These are phyloP conservation scores for Drosophila melanica DNA, from an alignment of 1,140 invertebrate species.

Conservation along the genomic window DNA sequence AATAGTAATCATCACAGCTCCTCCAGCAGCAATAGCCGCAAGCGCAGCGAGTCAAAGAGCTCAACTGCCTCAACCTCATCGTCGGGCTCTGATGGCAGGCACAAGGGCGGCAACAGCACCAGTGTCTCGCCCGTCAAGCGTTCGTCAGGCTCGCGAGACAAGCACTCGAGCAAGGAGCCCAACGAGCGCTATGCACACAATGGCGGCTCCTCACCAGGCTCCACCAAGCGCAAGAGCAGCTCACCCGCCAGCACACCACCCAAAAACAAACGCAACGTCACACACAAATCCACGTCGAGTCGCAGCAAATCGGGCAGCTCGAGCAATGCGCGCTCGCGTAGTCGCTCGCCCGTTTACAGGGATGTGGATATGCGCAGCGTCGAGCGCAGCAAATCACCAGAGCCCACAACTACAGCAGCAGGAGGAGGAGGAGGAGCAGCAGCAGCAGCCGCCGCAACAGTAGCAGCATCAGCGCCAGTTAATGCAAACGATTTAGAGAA, in stretches of 20 bases:
- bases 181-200: slow-evolving; percentile 62
- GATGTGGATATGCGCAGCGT: slow-evolving; percentile 60
- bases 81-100: slow-evolving; percentile 58
- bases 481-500: slow-evolving; percentile 76
- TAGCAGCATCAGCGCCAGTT: slow-evolving; percentile 21
- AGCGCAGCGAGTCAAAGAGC: slow-evolving; percentile 76
- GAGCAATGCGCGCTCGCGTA: slow-evolving; percentile 57
- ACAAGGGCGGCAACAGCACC: slow-evolving; percentile 37
- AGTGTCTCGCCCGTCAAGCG: slow-evolving; percentile 55
- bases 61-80: slow-evolving; percentile 73
- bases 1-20: slow-evolving; percentile 54
- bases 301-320: slow-evolving; percentile 45
- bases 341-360: slow-evolving; percentile 66
- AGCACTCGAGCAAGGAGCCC: slow-evolving; percentile 53
- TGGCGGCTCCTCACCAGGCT: slow-evolving; percentile 40
- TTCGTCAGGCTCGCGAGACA: slow-evolving; percentile 36
- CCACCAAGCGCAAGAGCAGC: slow-evolving; percentile 69
- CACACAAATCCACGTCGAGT: slow-evolving; percentile 49
- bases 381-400: slow-evolving; percentile 53
- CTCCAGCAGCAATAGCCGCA: slow-evolving; percentile 59
- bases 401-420: slow-evolving; percentile 14
- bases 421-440: too few species aligned
- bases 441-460: not conserved
- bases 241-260: slow-evolving; percentile 67
- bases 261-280: slow-evolving; percentile 60